Conservation (phyloP, 2,888 invertebrate species). For the Lasioglossum figueresi region DNA sequence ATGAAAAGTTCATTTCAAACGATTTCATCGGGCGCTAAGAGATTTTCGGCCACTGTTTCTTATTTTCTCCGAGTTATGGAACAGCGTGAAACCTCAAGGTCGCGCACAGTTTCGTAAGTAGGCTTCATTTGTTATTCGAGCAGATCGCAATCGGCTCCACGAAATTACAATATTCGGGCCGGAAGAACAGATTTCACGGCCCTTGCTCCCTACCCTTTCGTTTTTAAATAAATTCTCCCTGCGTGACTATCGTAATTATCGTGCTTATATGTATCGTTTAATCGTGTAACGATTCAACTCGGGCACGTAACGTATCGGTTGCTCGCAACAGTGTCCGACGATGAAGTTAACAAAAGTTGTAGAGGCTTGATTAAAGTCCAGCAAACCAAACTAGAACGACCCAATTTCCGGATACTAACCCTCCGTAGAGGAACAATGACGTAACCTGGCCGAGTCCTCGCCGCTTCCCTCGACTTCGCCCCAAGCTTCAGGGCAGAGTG, state of each 20-base stretch:
- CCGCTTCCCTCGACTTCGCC: conserved; percentile 8
- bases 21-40: neutral
- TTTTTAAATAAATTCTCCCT: neutral
- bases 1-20: too few species aligned
- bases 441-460: conserved; percentile 70
- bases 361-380: conserved; percentile 42
- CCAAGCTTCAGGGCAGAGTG: neutral
- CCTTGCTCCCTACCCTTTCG: conserved; percentile 3
- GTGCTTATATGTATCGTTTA: neutral
- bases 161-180: neutral
- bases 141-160: neutral
- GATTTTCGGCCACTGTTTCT: neutral
- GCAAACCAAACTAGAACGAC: conserved; percentile 75
- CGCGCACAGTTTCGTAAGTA: conserved; percentile 14
- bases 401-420: conserved; percentile 77
- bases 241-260: neutral
- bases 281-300: neutral
- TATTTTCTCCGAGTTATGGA: neutral
- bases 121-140: conserved; percentile 3
- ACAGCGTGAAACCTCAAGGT: neutral
- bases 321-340: neutral
- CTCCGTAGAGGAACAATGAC: conserved; percentile 72
- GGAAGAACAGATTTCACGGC: conserved; percentile 11
- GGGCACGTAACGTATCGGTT: too few species aligned
- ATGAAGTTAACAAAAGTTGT: neutral